Percentiles rank a stretch among this genome's conserved stretches.
Conservation (phyloP, 2,888 invertebrate genomes). For the Dryobotodes eremita region DNA sequence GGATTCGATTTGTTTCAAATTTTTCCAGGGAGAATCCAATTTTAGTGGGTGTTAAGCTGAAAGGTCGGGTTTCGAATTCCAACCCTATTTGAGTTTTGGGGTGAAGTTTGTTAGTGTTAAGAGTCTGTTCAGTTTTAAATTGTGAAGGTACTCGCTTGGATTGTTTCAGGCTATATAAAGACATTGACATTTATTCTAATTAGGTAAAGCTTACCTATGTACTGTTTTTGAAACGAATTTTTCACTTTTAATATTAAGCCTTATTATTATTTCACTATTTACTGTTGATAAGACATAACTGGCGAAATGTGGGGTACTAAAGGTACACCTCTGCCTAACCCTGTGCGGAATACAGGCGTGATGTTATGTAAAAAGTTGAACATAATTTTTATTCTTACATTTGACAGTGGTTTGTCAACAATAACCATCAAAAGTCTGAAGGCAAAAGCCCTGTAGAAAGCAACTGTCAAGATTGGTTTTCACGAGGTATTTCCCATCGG, state of each 20-base stretch:
- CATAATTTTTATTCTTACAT: too few species aligned
- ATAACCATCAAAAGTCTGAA: too few species aligned
- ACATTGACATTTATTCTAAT: not conserved
- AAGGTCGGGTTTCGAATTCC: conserved; percentile 35
- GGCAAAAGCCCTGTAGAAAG: too few species aligned
- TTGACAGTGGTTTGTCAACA: too few species aligned
- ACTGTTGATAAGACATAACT: not conserved
- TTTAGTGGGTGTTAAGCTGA: conserved; percentile 13
- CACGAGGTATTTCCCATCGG: not conserved
- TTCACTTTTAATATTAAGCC: not conserved
- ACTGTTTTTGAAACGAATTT: not conserved
- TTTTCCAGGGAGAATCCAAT: conserved; percentile 29
- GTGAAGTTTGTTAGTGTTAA: conserved; percentile 4
- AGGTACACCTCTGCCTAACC: too few species aligned
- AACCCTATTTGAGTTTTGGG: conserved; percentile 13
- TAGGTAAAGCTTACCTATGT: not conserved
- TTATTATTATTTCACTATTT: not conserved
- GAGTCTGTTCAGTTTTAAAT: not conserved
- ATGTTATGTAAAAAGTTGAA: too few species aligned
- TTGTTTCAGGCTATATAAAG: not conserved
- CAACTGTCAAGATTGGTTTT: not conserved
- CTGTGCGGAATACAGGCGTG: too few species aligned
- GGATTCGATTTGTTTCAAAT: conserved; percentile 28
- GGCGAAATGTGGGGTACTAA: not conserved
- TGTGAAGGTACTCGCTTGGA: not conserved